Evolutionary conservation across 1,140 invertebrate species (phyloP).

Genomic region (Drosophila insularis): DNA sequence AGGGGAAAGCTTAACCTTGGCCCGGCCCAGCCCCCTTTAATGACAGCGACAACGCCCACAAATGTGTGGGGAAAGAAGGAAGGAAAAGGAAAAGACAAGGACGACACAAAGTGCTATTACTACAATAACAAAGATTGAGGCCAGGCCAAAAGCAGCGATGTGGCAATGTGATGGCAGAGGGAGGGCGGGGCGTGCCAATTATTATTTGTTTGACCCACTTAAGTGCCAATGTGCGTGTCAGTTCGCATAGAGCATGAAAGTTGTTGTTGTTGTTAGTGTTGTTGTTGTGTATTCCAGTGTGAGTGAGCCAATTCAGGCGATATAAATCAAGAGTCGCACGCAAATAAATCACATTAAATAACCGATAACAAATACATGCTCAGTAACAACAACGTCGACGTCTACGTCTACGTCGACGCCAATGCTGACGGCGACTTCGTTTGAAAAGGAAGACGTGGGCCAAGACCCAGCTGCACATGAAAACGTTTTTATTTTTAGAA

Average conservation of each 20-base stretch:
- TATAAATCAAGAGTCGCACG: slow-evolving; percentile 78
- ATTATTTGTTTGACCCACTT: slow-evolving; percentile 72
- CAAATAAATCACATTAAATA: slow-evolving; percentile 81
- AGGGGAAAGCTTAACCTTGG: neutral
- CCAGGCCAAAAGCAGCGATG: neutral
- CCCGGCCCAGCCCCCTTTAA: neutral
- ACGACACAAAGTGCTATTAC: slow-evolving; percentile 12
- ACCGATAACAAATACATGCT: slow-evolving; percentile 74
- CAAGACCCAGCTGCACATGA: neutral
- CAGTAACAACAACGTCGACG: slow-evolving; percentile 27
- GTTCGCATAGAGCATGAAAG: slow-evolving; percentile 39
- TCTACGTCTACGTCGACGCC: neutral
- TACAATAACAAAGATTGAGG: slow-evolving; percentile 7
- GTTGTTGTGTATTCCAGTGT: slow-evolving; percentile 16
- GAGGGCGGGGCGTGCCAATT: slow-evolving; percentile 59
- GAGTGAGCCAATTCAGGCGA: slow-evolving; percentile 43
- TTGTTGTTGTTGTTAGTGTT: slow-evolving; percentile 31
- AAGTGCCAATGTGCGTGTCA: slow-evolving; percentile 70
- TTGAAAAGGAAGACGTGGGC: neutral
- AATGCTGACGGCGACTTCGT: neutral
- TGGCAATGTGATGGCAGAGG: neutral
- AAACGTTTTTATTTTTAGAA: slow-evolving; percentile 21
- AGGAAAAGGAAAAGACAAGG: slow-evolving; percentile 29
- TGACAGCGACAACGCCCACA: neutral
- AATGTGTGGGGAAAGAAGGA: too few species aligned